Evolutionary conservation across 2,113 vertebrate genomes (phyloP).

Genomic region (Tursiops truncatus): DNA sequence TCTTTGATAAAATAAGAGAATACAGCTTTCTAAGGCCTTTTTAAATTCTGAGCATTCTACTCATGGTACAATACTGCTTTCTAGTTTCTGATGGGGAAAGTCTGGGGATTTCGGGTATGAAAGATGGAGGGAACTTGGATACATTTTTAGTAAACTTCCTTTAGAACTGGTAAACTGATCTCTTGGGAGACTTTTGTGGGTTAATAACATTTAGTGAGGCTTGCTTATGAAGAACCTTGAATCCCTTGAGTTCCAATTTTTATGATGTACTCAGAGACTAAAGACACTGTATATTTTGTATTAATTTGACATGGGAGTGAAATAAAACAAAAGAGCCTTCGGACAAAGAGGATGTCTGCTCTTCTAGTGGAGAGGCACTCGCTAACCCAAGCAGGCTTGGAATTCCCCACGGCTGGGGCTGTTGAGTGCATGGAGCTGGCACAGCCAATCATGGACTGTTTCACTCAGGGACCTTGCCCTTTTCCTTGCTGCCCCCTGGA

Average conservation of each 20-base stretch:
- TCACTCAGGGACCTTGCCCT: not conserved
- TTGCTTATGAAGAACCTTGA: slow-evolving; percentile 49
- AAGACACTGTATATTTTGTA: slow-evolving; percentile 24
- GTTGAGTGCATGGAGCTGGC: not conserved
- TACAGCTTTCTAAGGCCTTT: not conserved
- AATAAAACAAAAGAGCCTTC: slow-evolving; percentile 52
- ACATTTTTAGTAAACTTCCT: slow-evolving; percentile 54
- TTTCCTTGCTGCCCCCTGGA: slow-evolving; percentile 34
- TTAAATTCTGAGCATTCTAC: not conserved
- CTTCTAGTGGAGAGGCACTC: not conserved
- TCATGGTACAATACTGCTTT: not conserved
- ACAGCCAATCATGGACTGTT: not conserved
- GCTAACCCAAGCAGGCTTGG: slow-evolving; percentile 22
- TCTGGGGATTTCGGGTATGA: not conserved
- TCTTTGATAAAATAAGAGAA: not conserved
- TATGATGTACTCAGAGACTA: not conserved
- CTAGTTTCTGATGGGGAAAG: slow-evolving; percentile 1
- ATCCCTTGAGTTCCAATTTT: not conserved
- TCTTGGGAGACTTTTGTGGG: slow-evolving; percentile 25
- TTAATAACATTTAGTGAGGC: slow-evolving; percentile 42
- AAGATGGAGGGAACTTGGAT: slow-evolving; percentile 41
- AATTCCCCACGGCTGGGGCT: slow-evolving; percentile 31
- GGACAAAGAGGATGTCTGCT: slow-evolving; percentile 19
- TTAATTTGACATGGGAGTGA: slow-evolving; percentile 36
- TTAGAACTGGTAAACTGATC: slow-evolving; percentile 30